These are phyloP conservation scores for Puma concolor DNA, from an alignment of 2,113 vertebrate species.

Conservation along the genomic window DNA sequence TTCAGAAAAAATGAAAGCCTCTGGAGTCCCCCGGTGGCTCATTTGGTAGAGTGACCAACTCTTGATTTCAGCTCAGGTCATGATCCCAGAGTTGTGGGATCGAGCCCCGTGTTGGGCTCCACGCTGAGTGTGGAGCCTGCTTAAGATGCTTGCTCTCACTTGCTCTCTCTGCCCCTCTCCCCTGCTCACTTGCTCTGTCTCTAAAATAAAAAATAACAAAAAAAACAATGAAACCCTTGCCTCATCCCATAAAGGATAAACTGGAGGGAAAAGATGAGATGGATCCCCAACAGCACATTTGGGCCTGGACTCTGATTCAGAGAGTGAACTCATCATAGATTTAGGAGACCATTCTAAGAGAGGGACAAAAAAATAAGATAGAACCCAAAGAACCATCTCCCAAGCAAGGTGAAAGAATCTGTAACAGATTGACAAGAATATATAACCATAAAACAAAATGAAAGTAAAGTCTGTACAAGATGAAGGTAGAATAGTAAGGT, in stretches of 20 bases:
- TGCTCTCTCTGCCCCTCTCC: too few species aligned
- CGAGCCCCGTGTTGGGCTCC: too few species aligned
- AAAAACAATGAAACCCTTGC: constrained; percentile 81
- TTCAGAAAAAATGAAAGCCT: constrained; percentile 89
- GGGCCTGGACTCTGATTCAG: constrained; percentile 96
- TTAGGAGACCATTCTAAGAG: constrained; percentile 93
- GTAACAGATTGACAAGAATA: background rate
- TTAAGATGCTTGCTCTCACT: too few species aligned
- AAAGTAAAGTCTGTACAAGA: background rate
- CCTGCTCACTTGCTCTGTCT: too few species aligned
- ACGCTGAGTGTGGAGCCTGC: too few species aligned
- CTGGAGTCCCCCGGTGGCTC: too few species aligned
- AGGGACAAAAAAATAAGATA: constrained; percentile 91
- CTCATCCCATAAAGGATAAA: constrained; percentile 88
- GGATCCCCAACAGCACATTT: constrained; percentile 87
- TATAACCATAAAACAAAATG: background rate
- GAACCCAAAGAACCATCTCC: constrained; percentile 91
- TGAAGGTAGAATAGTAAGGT: background rate
- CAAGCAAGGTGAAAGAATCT: constrained; percentile 87
- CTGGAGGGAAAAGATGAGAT: constrained; percentile 91
- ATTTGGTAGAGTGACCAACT: too few species aligned
- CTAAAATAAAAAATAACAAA: too few species aligned
- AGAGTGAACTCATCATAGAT: constrained; percentile 97
- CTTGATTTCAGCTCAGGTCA: too few species aligned
- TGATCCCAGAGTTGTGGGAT: too few species aligned